Evolutionary conservation across 92 coral and sea anemone genomes (phyloP).

Genomic region (Parazoanthus darwini): DNA sequence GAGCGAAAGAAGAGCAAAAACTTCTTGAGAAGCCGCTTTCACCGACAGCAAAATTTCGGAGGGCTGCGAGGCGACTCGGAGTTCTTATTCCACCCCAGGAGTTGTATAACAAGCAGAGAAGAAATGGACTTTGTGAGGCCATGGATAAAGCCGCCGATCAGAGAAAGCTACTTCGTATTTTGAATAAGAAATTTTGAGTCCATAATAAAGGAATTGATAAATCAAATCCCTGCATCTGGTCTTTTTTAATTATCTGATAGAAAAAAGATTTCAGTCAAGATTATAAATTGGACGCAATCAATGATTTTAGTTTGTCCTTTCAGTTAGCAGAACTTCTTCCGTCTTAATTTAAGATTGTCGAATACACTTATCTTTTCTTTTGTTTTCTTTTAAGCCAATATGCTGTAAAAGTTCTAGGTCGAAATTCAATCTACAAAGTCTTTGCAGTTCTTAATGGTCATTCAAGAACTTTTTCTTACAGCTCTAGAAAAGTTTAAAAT

Average conservation of each 20-base stretch:
- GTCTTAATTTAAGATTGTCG: background rate
- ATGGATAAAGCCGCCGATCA: slow-evolving; percentile 61
- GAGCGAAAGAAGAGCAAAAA: background rate
- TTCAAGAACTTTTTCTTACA: too few relatives aligned
- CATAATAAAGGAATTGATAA: background rate
- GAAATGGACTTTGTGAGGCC: slow-evolving; percentile 60
- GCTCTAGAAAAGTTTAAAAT: background rate
- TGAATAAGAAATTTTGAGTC: slow-evolving; percentile 69
- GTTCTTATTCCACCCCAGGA: slow-evolving; percentile 70
- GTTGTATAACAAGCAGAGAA: slow-evolving; percentile 59
- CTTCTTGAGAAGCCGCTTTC: background rate
- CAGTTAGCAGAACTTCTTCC: background rate
- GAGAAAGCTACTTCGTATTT: slow-evolving; percentile 61
- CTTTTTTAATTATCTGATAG: background rate
- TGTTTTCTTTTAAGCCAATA: background rate
- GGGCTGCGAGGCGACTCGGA: slow-evolving; percentile 77
- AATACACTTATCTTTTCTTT: background rate
- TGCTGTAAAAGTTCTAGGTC: slow-evolving; percentile 2
- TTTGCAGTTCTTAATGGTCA: background rate
- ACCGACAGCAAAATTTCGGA: slow-evolving; percentile 52
- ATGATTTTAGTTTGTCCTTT: background rate
- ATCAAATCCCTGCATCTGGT: background rate
- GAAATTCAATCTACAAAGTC: background rate
- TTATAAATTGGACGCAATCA: background rate
- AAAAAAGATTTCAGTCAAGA: background rate